A percentile compares a stretch with the other conserved stretches of the same genome.
phyloP scores from a whole-genome alignment of 2,888 invertebrate species.

The Rotaria magnacalcarata region DNA sequence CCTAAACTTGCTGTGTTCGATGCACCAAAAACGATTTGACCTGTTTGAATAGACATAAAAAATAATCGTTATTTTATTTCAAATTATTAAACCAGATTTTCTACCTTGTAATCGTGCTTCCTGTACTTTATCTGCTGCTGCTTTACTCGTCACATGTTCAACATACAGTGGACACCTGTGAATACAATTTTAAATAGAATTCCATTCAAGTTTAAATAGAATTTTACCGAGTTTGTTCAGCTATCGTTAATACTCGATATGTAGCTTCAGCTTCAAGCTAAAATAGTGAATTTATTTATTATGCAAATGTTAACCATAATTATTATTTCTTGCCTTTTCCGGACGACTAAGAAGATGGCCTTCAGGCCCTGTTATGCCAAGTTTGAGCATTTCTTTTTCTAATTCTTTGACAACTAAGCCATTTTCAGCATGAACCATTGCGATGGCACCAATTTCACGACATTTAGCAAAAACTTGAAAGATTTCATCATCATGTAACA shows the following conservation, averaged over 20 bases:
- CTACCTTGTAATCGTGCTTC: conserved; percentile 47
- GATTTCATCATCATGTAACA: conserved; percentile 48
- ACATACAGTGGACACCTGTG: conserved; percentile 74
- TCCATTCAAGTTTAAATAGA: background rate
- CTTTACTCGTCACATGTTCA: conserved; percentile 84
- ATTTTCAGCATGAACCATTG: conserved; percentile 93
- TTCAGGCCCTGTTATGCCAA: conserved; percentile 48
- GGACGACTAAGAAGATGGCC: conserved; percentile 48
- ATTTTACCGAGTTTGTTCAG: conserved; percentile 46
- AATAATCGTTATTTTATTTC: no score
- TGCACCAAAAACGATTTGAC: conserved; percentile 46
- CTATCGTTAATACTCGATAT: conserved; percentile 48
- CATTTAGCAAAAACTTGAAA: conserved; percentile 48
- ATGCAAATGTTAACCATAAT: background rate
- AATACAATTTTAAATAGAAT: conserved; percentile 55
- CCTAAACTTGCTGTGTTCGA: conserved; percentile 66
- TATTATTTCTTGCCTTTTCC: conserved; percentile 36
- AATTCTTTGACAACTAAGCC: conserved; percentile 79
- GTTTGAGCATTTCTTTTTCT: conserved; percentile 46
- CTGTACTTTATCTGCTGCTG: conserved; percentile 43
- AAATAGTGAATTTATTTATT: background rate
- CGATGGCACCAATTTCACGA: conserved; percentile 47
- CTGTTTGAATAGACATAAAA: background rate
- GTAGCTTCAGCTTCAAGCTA: conserved; percentile 53
- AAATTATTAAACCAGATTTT: no score